Base-by-base conservation (phyloP, 1,140 invertebrate genomes). In the Eubasilissa regina region DNA sequence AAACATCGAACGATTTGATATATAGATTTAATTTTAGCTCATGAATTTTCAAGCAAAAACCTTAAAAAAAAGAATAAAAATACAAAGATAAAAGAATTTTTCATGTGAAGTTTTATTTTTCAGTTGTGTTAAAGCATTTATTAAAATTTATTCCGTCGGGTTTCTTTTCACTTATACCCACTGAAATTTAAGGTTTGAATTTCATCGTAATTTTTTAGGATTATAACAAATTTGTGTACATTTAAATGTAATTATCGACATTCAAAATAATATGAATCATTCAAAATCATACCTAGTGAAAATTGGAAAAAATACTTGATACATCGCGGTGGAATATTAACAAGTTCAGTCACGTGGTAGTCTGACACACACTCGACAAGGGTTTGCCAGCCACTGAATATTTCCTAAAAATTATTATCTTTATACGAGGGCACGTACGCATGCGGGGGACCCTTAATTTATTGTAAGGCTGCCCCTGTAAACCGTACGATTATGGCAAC, bases 401-500 rank as follows among this genome's bases (percentile, higher is more conserved):
- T 73, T 73, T 73, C n/a, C 64, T 25, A n/a, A 55, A 73, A 73
- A 73, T 53, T 73, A 73, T 73, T 73, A 73, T 73, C 68, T 73
- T 25, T 15, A 51, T 73, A 55, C 68, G 68, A 48, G 11, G 25
- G 68, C 68, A 73, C 68, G 68, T 73, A 73, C 51, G 53, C 68
- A 48, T 73, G 53, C 51, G 68, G 51, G 17, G 47, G 48, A n/a
- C 35, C 48, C 68, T 68, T 68, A 73, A 73, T 73, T 73, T 73
- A 73, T 73, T 55, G 68, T 73, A 12, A 15, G 51, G 47, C 35
- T 72, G 68, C 35, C 25, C 15, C 68, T 73, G 19, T 25, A 73
- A 73, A 73, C 68, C 12, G 10, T 60, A 19, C 21, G 47, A 55
- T 73, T 73, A 72, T 15, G 12, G 45, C 58, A 17, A 62, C 58